phyloP scores from a whole-genome alignment of 92 coral and sea anemone genomes.

The Heteractis magnifica region DNA sequence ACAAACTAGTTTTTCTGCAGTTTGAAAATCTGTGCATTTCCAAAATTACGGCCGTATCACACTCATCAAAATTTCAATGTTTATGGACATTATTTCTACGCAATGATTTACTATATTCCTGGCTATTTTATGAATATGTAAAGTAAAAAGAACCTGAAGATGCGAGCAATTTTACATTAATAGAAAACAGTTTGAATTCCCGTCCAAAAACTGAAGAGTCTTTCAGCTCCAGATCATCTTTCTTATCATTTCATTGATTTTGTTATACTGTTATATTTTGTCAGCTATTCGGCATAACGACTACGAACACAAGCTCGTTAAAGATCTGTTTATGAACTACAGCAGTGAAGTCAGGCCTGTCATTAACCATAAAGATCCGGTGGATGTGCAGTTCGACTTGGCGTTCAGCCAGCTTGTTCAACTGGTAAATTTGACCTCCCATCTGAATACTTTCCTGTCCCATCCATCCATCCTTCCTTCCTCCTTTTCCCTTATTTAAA shows the following conservation, averaged over 20 bases:
- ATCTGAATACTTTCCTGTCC: not conserved
- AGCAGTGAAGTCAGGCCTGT: constrained; percentile 79
- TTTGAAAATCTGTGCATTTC: no score
- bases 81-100: no score
- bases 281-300: constrained; percentile 46
- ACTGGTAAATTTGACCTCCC: constrained; percentile 45
- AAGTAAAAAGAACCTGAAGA: no score
- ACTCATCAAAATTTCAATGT: no score
- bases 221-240: no score
- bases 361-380: constrained; percentile 40
- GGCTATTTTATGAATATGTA: no score
- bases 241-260: not conserved
- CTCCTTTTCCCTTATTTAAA: not conserved
- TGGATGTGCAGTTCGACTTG: constrained; percentile 64
- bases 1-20: no score
- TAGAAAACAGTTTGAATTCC: no score
- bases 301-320: constrained; percentile 62
- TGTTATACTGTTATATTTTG: not conserved
- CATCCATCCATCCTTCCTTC: not conserved
- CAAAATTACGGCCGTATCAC: no score
- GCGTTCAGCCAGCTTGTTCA: constrained; percentile 77
- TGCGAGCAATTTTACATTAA: no score
- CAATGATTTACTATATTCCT: no score
- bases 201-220: no score
- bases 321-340: constrained; percentile 55